phyloP scores from a whole-genome alignment of 2,888 invertebrate genomes.

The Oegoconia quadripuncta region DNA sequence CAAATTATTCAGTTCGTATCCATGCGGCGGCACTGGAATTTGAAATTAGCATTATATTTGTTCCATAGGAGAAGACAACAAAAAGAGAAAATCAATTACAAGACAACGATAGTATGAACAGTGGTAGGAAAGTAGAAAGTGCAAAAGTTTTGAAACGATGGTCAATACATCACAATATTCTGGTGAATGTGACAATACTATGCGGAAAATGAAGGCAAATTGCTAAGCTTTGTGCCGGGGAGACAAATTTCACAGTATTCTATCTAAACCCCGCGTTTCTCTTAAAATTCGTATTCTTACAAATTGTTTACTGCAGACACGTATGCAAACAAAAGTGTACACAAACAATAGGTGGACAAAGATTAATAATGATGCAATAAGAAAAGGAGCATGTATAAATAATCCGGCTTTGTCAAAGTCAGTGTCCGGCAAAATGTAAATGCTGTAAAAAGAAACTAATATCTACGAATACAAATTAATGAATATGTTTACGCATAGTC shows the following conservation, averaged over 20 bases:
- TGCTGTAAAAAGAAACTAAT: conserved; percentile 5
- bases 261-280: neutral
- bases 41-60: neutral
- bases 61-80: neutral
- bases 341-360: conserved; percentile 19
- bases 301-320: conserved; percentile 6
- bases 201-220: conserved; percentile 9
- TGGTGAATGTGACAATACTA: conserved; percentile 6
- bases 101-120: too few species aligned
- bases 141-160: conserved; percentile 7
- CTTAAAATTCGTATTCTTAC: neutral
- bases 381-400: conserved; percentile 10
- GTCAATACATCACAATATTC: conserved; percentile 2
- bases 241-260: conserved; percentile 2
- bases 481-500: conserved; percentile 22
- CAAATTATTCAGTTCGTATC: conserved; percentile 82
- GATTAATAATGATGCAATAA: conserved; percentile 12
- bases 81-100: neutral
- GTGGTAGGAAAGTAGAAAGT: conserved; percentile 10
- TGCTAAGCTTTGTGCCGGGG: conserved; percentile 6
- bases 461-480: too few species aligned
- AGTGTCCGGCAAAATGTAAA: conserved; percentile 7
- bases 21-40: conserved; percentile 80
- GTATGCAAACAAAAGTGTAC: conserved; percentile 22
- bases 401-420: conserved; percentile 1